phyloP scores from a whole-genome alignment of 2,113 vertebrate genomes.

The Poeciliopsis retropinna region DNA sequence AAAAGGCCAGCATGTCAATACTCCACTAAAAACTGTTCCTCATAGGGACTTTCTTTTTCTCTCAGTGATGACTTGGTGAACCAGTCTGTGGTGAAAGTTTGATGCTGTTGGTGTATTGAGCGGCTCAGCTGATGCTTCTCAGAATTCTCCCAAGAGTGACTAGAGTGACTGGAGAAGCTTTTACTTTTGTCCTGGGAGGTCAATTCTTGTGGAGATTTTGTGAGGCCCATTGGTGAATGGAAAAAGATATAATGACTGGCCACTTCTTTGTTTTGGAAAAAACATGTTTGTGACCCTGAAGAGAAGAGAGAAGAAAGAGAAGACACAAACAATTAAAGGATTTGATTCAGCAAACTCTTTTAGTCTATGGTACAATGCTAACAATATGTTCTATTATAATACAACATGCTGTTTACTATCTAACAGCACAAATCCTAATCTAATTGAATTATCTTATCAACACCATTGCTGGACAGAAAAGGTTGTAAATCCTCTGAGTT shows the following conservation, averaged over 20 bases:
- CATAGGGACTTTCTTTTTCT: slow-evolving; percentile 14
- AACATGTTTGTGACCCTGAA: slow-evolving; percentile 68
- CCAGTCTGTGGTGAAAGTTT: slow-evolving; percentile 36
- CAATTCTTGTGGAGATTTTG: slow-evolving; percentile 33
- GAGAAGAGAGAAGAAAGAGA: slow-evolving; percentile 32
- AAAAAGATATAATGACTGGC: slow-evolving; percentile 62
- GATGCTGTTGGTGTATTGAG: slow-evolving; percentile 35
- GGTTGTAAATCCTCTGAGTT: too few species aligned
- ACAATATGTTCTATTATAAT: not conserved
- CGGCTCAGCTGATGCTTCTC: slow-evolving; percentile 37
- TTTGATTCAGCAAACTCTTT: not conserved
- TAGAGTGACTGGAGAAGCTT: slow-evolving; percentile 23
- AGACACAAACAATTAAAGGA: not conserved
- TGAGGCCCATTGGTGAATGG: slow-evolving; percentile 51
- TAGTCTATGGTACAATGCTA: not conserved
- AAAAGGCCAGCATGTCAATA: slow-evolving; percentile 29
- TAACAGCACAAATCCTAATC: not conserved
- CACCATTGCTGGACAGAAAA: not conserved
- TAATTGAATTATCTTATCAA: not conserved
- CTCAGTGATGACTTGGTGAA: slow-evolving; percentile 28
- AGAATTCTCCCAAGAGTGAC: slow-evolving; percentile 34
- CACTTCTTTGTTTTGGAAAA: slow-evolving; percentile 54
- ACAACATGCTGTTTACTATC: not conserved
- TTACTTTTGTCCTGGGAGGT: slow-evolving; percentile 32
- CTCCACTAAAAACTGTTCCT: slow-evolving; percentile 29